Conservation (phyloP, 2,113 vertebrate species). For the Alces alces region DNA sequence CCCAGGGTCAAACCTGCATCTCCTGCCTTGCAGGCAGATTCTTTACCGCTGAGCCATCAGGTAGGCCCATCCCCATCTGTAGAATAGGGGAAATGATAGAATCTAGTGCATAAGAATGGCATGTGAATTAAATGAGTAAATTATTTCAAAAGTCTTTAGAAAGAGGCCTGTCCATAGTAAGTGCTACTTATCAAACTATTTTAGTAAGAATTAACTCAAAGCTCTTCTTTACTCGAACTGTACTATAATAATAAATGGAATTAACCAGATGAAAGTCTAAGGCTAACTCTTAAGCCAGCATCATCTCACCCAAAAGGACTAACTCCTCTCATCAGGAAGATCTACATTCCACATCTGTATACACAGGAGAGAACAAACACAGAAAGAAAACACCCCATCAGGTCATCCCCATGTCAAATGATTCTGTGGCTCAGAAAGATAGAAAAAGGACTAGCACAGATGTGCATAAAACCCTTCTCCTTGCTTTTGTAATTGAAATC, state of each 20-base stretch:
- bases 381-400: background rate
- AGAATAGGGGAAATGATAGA: background rate
- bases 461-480: no score
- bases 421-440: background rate
- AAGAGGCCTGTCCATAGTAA: background rate
- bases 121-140: background rate
- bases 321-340: background rate
- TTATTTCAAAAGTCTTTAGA: background rate
- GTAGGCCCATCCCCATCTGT: background rate
- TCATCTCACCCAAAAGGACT: background rate
- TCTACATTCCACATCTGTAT: background rate
- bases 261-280: background rate
- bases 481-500: background rate
- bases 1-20: background rate
- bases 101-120: background rate
- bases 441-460: accelerated
- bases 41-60: background rate
- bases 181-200: background rate
- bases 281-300: background rate
- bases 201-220: background rate
- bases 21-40: background rate
- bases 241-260: background rate
- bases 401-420: no score
- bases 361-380: background rate
- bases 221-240: background rate